Evolutionary conservation across 1,140 invertebrate species (phyloP).

Genomic region (Drepana arcuata): DNA sequence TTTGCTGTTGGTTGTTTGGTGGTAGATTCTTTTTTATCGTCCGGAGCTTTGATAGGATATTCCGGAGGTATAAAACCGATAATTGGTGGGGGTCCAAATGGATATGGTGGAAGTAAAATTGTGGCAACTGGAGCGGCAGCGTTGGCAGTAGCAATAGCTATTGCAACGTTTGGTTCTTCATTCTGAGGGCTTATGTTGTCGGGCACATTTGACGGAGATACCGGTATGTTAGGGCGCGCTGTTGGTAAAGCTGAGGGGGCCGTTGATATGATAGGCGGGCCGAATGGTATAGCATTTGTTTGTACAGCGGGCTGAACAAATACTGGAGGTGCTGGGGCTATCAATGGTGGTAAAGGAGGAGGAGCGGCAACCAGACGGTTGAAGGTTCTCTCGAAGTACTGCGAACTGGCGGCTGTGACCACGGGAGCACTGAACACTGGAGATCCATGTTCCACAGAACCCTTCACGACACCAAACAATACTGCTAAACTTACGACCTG

Average conservation of each 20-base stretch:
- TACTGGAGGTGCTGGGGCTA: slow-evolving; percentile 3
- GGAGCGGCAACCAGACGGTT: slow-evolving; percentile 68
- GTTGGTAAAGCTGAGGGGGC: too few species aligned
- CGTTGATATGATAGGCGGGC: too few species aligned
- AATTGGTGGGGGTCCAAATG: slow-evolving; percentile 44
- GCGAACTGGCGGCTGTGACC: slow-evolving; percentile 75
- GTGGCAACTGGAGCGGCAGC: slow-evolving; percentile 55
- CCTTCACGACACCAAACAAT: slow-evolving; percentile 24
- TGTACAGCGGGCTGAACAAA: too few species aligned
- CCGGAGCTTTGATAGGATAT: slow-evolving; percentile 23
- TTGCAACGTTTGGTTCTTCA: slow-evolving; percentile 46
- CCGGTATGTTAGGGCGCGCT: slow-evolving; percentile 17
- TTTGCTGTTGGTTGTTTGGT: slow-evolving; percentile 24
- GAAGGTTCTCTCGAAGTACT: slow-evolving; percentile 77
- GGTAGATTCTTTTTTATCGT: slow-evolving; percentile 34
- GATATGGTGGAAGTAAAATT: slow-evolving; percentile 53
- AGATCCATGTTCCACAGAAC: slow-evolving; percentile 20
- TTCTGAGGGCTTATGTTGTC: too few species aligned
- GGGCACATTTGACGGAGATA: slow-evolving; percentile 19
- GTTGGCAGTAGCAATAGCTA: slow-evolving; percentile 55
- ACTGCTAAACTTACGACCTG: slow-evolving; percentile 38
- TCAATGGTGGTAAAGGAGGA: slow-evolving; percentile 21
- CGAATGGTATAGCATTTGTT: too few species aligned
- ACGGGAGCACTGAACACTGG: slow-evolving; percentile 48
- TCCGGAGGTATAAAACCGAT: slow-evolving; percentile 39